Evolutionary conservation across 1,140 invertebrate genomes (phyloP), one percentile per base, ranked within the genome.

Genomic region (Fopius arisanus): DNA sequence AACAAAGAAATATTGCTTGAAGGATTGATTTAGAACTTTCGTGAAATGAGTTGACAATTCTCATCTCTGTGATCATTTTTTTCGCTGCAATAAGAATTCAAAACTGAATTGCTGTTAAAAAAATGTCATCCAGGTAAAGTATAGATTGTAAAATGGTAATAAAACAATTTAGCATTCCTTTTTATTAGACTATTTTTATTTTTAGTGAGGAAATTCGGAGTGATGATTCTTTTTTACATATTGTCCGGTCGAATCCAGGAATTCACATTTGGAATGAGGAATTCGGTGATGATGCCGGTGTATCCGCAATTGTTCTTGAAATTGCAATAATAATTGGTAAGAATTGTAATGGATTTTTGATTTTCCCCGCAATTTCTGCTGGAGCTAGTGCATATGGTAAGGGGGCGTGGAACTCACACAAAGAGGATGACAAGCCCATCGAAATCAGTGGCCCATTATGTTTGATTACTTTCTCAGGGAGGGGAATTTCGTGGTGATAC

Each of bases 391-490:
- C 51, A 59, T 37, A 19, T 62, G 62, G 29, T 1, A 29, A 28
- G 23, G 28, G 62, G 62, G 33, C 29, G 14, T 40, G 26, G 14
- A 67, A 43, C 29, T 29, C 59, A 62, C n/a, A 68, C 66, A 48
- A 72, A 72, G 31, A 40, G 62, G 29, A 48, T n/a, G 29, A 59
- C 66, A 67, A 73, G 65, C 65, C 72, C 48, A 77, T 69, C 70
- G 74, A 77, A 73, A 75, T 63, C 37, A 41, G 70, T 43, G 40
- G 63, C 14, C 75, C 73, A 77, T 77, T 77, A 70, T 65, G 73
- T 66, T 75, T 77, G 76, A 77, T 77, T 77, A 77, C 76, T 70
- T 77, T 77, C 66, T 70, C 62, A 70, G 40, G 21, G 33, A 67
- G 65, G 63, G 40, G 43, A 16, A 12, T 37, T 62, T 68, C 70